These are phyloP conservation scores for Mastomys coucha DNA, from an alignment of 2,113 vertebrate genomes.

Conservation along the genomic window DNA sequence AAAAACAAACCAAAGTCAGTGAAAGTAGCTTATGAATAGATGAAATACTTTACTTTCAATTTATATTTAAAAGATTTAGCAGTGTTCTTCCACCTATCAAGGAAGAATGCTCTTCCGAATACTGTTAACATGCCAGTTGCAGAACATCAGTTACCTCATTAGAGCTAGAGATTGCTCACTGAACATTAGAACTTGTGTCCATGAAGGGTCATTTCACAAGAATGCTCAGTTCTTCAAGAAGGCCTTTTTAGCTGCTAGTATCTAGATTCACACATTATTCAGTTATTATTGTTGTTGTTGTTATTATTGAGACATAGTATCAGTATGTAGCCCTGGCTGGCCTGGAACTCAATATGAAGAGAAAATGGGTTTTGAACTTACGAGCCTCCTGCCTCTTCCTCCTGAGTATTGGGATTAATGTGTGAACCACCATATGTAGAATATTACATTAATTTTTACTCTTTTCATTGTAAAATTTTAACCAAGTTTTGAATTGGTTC, in stretches of 20 bases:
- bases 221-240: neutral
- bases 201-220: neutral
- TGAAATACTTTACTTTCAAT: slow-evolving; percentile 39
- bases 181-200: neutral
- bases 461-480: neutral
- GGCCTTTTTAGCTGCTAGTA: neutral
- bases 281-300: neutral
- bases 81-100: neutral
- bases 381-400: neutral
- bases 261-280: neutral
- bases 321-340: neutral
- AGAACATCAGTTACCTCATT: neutral
- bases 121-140: neutral
- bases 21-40: slow-evolving; percentile 47
- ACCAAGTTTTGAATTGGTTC: neutral
- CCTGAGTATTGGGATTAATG: neutral
- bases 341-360: neutral
- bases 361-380: neutral
- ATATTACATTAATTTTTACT: neutral
- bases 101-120: neutral
- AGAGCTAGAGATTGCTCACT: neutral
- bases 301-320: neutral
- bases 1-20: neutral
- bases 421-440: neutral
- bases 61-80: slow-evolving; percentile 8